A percentile compares a stretch with the other conserved stretches of the same genome.
Evolutionary conservation across 2,113 vertebrate species (phyloP).

Genomic region (Nothobranchius furzeri): DNA sequence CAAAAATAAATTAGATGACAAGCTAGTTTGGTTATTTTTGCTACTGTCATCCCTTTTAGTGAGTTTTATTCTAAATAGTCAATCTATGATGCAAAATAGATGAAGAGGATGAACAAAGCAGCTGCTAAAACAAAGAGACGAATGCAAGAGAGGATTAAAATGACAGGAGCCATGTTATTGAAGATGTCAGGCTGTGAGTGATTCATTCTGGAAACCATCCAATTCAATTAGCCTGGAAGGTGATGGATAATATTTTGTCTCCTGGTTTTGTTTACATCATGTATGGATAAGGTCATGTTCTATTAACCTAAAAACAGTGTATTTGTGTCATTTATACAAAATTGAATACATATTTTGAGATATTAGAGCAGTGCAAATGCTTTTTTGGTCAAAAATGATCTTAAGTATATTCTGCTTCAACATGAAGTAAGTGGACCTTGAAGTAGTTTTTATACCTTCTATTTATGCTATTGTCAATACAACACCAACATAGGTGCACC

Average conservation of each 20-base stretch:
- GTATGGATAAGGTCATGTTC: neutral
- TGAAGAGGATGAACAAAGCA: slow-evolving; percentile 35
- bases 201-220: slow-evolving; percentile 20
- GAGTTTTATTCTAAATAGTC: slow-evolving; percentile 21
- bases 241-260: slow-evolving; percentile 20
- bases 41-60: neutral
- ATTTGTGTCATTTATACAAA: neutral
- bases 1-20: neutral
- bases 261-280: slow-evolving; percentile 6
- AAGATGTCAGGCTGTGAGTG: slow-evolving; percentile 13
- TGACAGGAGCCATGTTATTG: slow-evolving; percentile 37
- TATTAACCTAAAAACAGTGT: neutral
- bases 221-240: slow-evolving; percentile 26
- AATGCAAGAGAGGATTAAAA: slow-evolving; percentile 22
- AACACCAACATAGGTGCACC: neutral
- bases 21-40: neutral
- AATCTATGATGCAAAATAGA: slow-evolving; percentile 22
- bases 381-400: no score
- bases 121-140: neutral
- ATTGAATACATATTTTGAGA: no score
- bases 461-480: neutral
- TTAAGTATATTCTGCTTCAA: neutral
- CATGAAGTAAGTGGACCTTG: neutral
- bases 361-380: no score
- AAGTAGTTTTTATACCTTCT: neutral